Evolutionary conservation across 2,113 vertebrate species (phyloP).

Genomic region (Prunella fulvescens): DNA sequence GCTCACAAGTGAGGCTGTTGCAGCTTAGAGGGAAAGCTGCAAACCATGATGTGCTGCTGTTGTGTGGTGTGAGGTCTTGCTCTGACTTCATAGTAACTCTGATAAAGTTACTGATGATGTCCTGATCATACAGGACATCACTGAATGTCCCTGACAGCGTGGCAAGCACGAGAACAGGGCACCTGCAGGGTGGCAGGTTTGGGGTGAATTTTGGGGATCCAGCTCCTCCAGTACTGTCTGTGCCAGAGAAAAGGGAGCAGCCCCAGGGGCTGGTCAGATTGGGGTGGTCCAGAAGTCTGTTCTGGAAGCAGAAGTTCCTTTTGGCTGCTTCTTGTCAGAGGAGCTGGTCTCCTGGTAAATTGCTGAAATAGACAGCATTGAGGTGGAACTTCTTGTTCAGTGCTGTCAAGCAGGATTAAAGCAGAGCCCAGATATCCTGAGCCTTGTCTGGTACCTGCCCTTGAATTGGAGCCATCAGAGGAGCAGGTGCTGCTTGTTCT

Average conservation of each 20-base stretch:
- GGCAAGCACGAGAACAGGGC: not conserved
- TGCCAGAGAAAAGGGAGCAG: not conserved
- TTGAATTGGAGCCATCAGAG: not conserved
- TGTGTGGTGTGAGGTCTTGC: not conserved
- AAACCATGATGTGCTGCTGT: rapidly evolving
- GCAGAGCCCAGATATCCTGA: not conserved
- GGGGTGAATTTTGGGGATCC: not conserved
- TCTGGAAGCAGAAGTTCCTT: not conserved
- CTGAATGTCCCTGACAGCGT: rapidly evolving
- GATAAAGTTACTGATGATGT: no score
- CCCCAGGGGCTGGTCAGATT: rapidly evolving
- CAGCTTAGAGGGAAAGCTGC: rapidly evolving
- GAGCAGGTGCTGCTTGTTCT: not conserved
- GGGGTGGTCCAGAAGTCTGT: not conserved
- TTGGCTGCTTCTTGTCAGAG: not conserved
- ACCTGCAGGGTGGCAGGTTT: not conserved
- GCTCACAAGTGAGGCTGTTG: not conserved
- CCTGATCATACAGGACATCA: no score
- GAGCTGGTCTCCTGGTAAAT: not conserved
- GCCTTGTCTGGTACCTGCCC: not conserved
- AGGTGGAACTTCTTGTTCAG: not conserved
- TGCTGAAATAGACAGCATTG: not conserved
- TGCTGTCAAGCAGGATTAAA: not conserved
- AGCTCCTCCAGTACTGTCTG: not conserved
- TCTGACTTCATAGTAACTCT: not conserved